Percentiles rank a stretch among this genome's conserved stretches.
These are phyloP conservation scores for Peromyscus attwateri DNA, from an alignment of 2,797 vertebrate genomes.

Conservation along the genomic window DNA sequence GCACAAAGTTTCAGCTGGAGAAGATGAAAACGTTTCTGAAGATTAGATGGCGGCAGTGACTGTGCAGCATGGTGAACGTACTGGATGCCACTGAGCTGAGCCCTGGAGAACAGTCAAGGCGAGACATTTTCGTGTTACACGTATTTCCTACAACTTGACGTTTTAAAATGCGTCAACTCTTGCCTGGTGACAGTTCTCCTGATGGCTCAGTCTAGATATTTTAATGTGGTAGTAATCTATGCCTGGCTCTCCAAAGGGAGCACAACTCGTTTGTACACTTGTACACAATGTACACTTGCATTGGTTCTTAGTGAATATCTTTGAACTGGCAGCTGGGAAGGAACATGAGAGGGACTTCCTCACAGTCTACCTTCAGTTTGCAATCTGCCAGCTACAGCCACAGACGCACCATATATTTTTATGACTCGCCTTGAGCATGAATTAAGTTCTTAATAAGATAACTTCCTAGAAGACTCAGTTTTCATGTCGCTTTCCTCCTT, in stretches of 20 bases:
- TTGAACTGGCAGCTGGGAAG: not conserved
- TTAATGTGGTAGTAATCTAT: not conserved
- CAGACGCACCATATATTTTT: not conserved
- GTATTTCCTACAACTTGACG: not conserved
- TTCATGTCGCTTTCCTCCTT: not conserved
- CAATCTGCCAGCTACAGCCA: not conserved
- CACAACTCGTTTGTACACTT: too few relatives aligned
- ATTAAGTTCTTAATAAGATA: not conserved
- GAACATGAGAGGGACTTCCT: not conserved
- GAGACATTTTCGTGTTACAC: not conserved
- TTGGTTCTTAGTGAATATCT: not conserved
- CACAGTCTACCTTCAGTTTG: not conserved
- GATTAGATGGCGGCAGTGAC: not conserved
- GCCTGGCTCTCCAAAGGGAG: not conserved
- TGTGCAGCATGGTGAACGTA: not conserved
- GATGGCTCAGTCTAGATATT: not conserved
- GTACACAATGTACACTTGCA: not conserved
- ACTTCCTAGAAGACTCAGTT: conserved; percentile 26
- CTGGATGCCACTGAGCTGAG: not conserved
- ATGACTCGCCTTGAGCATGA: not conserved
- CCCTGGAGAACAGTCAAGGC: not conserved
- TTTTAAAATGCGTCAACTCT: not conserved
- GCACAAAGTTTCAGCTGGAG: not conserved
- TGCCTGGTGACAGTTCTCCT: not conserved
- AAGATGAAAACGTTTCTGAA: not conserved